A percentile compares a stretch with the other conserved stretches of the same genome.
These are phyloP conservation scores for Loxodonta africana DNA, from an alignment of 2,113 vertebrate genomes.

Conservation along the genomic window DNA sequence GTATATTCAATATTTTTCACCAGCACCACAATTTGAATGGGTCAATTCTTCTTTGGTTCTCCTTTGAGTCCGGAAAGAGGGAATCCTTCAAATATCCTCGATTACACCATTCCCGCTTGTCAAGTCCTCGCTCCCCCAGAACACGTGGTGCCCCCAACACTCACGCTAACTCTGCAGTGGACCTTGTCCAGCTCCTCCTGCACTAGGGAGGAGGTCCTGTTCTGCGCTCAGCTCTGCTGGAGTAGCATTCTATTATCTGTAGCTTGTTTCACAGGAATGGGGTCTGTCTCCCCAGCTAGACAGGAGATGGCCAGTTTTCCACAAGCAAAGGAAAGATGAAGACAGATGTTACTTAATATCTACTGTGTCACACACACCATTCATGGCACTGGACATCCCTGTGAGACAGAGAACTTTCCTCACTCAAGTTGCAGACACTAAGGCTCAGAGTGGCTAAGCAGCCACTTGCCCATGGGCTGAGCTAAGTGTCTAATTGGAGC, in stretches of 20 bases:
- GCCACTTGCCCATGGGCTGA: neutral
- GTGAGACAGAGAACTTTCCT: neutral
- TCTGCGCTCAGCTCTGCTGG: neutral
- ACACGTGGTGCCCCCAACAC: neutral
- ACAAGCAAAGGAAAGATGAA: neutral
- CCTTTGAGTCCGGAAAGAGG: neutral
- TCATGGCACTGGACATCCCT: neutral
- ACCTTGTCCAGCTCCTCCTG: no score
- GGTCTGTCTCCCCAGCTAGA: neutral
- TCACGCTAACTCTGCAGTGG: neutral
- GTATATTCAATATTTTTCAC: neutral
- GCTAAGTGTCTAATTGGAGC: neutral
- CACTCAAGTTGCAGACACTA: neutral
- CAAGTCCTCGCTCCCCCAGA: neutral
- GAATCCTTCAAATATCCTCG: conserved; percentile 45
- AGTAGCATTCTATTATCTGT: neutral
- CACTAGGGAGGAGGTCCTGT: no score
- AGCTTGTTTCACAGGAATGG: neutral
- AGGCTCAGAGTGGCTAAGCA: neutral
- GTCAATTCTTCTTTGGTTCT: neutral
- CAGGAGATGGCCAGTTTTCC: neutral
- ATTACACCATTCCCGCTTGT: neutral
- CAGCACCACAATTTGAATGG: neutral
- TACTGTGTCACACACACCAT: neutral
- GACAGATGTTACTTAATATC: neutral